These are phyloP conservation scores for Piprites chloris DNA, from an alignment of 2,113 vertebrate species.

Conservation along the genomic window DNA sequence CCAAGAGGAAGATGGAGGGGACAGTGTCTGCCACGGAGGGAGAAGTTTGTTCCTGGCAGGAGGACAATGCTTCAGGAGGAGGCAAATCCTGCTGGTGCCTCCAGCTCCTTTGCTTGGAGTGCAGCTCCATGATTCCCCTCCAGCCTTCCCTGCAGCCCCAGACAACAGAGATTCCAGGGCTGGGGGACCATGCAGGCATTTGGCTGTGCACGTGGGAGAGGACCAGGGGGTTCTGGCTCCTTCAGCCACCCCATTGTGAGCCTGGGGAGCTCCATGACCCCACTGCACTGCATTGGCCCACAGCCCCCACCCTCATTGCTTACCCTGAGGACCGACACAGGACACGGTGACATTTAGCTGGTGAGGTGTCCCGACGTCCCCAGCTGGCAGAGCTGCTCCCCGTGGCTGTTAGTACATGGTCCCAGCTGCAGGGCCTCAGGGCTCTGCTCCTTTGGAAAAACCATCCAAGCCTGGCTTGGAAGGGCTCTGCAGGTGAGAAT, in stretches of 20 bases:
- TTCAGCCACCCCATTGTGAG: accelerated
- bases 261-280: not conserved
- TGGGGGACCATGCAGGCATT: not conserved
- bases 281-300: accelerated
- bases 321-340: accelerated
- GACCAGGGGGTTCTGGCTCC: not conserved
- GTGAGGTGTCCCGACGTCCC: not conserved
- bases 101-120: not conserved
- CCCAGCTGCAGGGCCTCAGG: not conserved
- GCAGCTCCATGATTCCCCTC: not conserved
- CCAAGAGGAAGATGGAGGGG: slow-evolving; percentile 42
- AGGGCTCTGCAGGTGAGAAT: not conserved
- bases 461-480: not conserved
- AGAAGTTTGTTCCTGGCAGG: not conserved
- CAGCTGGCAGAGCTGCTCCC: not conserved
- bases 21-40: not conserved
- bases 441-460: not conserved
- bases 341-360: not conserved
- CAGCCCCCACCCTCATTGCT: not conserved
- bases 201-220: not conserved
- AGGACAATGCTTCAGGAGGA: not conserved
- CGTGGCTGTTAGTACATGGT: accelerated
- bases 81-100: not conserved
- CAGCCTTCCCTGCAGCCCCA: not conserved
- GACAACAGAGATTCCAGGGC: not conserved